Evolutionary conservation across 2,888 invertebrate species (phyloP).

Genomic region (Clivina fossor): DNA sequence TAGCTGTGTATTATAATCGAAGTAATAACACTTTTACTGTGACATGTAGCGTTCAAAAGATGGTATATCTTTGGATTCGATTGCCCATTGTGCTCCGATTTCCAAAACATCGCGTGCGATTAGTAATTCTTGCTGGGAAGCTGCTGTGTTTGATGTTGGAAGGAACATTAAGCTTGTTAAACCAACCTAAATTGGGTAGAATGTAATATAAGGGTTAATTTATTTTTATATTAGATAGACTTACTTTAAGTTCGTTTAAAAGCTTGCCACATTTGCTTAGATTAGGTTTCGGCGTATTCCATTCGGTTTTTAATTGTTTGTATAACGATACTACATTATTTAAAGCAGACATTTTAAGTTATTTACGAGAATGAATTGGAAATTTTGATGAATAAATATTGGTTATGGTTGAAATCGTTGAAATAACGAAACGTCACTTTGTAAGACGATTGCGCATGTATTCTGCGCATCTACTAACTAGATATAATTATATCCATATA

Average conservation of each 20-base stretch:
- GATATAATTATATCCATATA: too few relatives aligned
- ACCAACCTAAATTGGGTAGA: slow-evolving; percentile 69
- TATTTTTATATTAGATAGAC: slow-evolving; percentile 17
- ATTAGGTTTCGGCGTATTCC: slow-evolving; percentile 77
- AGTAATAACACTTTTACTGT: slow-evolving; percentile 96
- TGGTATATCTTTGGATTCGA: slow-evolving; percentile 88
- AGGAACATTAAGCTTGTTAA: slow-evolving; percentile 81
- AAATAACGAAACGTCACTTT: too few relatives aligned
- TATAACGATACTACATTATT: slow-evolving; percentile 77
- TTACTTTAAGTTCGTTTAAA: slow-evolving; percentile 82
- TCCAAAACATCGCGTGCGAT: slow-evolving; percentile 90
- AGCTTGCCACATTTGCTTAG: slow-evolving; percentile 84
- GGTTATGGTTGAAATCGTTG: too few relatives aligned
- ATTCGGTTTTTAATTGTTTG: slow-evolving; percentile 83
- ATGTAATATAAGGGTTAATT: slow-evolving; percentile 36
- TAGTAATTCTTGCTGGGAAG: slow-evolving; percentile 77
- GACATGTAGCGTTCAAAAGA: slow-evolving; percentile 97
- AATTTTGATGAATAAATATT: too few relatives aligned
- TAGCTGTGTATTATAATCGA: slow-evolving; percentile 79
- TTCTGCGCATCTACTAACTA: too few relatives aligned
- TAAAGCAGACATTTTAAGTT: slow-evolving; percentile 63
- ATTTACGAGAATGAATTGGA: slow-evolving; percentile 6
- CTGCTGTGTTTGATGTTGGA: slow-evolving; percentile 76
- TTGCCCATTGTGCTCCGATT: slow-evolving; percentile 95
- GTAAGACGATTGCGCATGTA: too few relatives aligned